Conservation (phyloP, 2,113 vertebrate species). For the Zosterops borbonicus region DNA sequence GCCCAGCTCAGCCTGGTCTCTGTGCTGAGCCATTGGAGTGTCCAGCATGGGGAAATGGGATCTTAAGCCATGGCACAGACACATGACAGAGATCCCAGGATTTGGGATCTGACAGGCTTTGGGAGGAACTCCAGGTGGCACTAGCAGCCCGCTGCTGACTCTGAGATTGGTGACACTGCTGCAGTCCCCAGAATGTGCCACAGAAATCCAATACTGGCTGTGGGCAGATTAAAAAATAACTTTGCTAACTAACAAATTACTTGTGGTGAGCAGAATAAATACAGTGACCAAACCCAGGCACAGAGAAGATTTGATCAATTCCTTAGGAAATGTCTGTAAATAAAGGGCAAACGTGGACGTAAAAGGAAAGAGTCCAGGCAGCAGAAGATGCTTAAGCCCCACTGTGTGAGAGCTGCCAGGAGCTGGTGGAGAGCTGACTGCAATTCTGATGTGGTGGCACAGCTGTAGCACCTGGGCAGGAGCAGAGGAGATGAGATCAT, state of each 20-base stretch:
- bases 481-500: neutral
- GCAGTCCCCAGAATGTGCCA: neutral
- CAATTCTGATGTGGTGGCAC: neutral
- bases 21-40: neutral
- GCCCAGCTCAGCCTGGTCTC: neutral
- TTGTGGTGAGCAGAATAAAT: neutral
- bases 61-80: fast-evolving
- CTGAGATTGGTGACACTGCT: neutral
- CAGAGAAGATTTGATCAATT: neutral
- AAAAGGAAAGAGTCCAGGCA: neutral
- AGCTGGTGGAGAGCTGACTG: neutral
- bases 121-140: constrained; percentile 44
- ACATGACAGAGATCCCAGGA: neutral
- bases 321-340: neutral
- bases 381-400: neutral
- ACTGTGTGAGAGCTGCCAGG: neutral
- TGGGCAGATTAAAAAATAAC: neutral
- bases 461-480: neutral
- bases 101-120: neutral
- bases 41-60: neutral
- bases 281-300: neutral
- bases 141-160: neutral
- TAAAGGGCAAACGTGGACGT: neutral
- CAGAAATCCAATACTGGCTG: neutral
- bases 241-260: neutral